Conservation (phyloP, 64 coral and sea anemone genomes). For the Orbicella faveolata region DNA sequence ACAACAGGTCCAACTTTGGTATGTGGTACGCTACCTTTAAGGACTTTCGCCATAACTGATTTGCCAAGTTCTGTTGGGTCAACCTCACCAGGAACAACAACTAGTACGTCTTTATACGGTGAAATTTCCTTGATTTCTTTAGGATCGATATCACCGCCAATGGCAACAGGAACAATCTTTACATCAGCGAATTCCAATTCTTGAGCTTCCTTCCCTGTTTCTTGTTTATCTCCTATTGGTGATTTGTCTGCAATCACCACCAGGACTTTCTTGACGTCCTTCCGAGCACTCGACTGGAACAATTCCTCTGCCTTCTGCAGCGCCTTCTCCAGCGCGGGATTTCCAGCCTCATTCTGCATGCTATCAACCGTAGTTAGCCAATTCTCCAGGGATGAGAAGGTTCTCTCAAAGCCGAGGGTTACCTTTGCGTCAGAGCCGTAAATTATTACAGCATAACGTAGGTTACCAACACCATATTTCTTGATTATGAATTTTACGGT, state of each 20-base stretch:
- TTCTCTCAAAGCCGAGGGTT: conserved; percentile 48
- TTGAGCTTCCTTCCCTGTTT: conserved; percentile 39
- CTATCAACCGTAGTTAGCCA: conserved; percentile 20
- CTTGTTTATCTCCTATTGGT: conserved; percentile 34
- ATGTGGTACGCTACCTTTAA: conserved; percentile 51
- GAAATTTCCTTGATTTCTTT: conserved; percentile 53
- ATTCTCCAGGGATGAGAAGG: conserved; percentile 36
- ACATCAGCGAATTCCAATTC: conserved; percentile 64
- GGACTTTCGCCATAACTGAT: conserved; percentile 60
- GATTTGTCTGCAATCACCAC: conserved; percentile 80
- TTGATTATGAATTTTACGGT: conserved; percentile 56
- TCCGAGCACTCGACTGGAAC: conserved; percentile 62
- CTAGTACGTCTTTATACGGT: conserved; percentile 72
- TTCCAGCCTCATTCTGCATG: conserved; percentile 32
- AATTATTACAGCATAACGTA: conserved; percentile 69
- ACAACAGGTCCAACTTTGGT: no score
- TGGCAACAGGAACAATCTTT: conserved; percentile 70
- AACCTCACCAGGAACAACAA: conserved; percentile 39
- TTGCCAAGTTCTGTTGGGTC: conserved; percentile 58
- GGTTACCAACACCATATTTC: conserved; percentile 57
- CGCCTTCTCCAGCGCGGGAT: conserved; percentile 51
- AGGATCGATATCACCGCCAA: conserved; percentile 66
- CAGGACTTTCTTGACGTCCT: conserved; percentile 75
- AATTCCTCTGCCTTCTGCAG: conserved; percentile 44
- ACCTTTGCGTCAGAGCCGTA: conserved; percentile 60